Base-by-base conservation (phyloP, 1,140 invertebrate species). In the Caenorhabditis tropicalis region DNA sequence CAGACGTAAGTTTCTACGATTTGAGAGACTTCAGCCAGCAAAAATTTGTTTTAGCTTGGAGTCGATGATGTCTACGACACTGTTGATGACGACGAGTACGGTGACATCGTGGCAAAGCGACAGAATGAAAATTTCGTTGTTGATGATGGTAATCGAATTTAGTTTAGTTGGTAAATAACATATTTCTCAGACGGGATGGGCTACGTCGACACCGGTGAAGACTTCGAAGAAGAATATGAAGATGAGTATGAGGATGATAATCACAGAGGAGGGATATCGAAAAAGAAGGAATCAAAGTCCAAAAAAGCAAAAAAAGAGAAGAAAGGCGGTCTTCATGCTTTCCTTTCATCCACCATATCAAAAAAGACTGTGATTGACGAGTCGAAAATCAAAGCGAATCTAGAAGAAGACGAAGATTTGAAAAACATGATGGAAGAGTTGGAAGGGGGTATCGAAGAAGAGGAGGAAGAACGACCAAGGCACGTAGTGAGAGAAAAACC, bases 61-160 rank as follows among this genome's bases (percentile, higher is more conserved):
- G 80, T 82, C 4, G 43, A 60, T 24, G 39, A 85, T 31, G 79
- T 86, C 19, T 86, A 86, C 83, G 84, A 86, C 24, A 79, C 56
- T 51, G 86, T 86, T 24, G 80, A 86, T 58, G 86, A 86, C 19
- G 86, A 86, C 27, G 84, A 81, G 79, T 86, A 86, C 58, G 60
- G 86, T 6, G 12, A 82, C 19, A 86, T 86, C n/a, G 83, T 85
- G n/a, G 19, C 51, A 10, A 43, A 81, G n/a, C 56, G 86, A 21
- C 84, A 86, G 56, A 53, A 82, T n/a, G 82, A 80, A 16, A 79
- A 85, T 48, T 81, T 86, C 56, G 84, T 86, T 29, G 80, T 84
- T 24, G 86, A 86, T 53, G 86, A 85, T 48, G 84, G 82, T 82
- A 29, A 15, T 53, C 31, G 10, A n/a, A 6, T 15, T 21, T 15